A percentile compares a stretch with the other conserved stretches of the same genome.
These are phyloP conservation scores for Thalassophryne amazonica DNA, from an alignment of 2,797 vertebrate genomes.

Conservation along the genomic window DNA sequence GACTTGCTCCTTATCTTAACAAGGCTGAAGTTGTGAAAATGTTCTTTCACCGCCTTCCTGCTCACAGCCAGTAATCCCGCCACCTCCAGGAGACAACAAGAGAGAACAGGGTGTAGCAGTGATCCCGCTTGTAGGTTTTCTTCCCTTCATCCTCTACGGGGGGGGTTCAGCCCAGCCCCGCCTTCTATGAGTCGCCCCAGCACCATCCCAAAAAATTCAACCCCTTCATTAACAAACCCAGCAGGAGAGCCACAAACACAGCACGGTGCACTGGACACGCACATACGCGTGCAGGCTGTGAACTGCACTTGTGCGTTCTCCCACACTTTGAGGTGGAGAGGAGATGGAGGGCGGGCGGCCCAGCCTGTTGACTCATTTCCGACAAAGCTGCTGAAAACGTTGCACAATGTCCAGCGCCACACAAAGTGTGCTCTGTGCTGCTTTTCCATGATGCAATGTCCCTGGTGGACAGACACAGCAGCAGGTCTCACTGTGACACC, in stretches of 20 bases:
- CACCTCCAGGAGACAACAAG: constrained; percentile 48
- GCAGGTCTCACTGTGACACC: constrained; percentile 50
- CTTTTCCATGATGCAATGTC: constrained; percentile 69
- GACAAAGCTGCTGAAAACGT: constrained; percentile 27
- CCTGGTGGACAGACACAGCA: constrained; percentile 47
- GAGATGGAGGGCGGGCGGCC: not conserved
- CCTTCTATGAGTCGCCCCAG: constrained; percentile 31
- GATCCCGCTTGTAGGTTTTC: constrained; percentile 48
- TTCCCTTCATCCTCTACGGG: constrained; percentile 44
- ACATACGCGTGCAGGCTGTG: constrained; percentile 14
- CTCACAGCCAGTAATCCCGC: constrained; percentile 62
- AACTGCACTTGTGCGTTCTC: constrained; percentile 44
- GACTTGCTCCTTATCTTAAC: constrained; percentile 64
- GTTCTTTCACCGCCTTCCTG: constrained; percentile 28
- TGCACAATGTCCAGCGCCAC: constrained; percentile 11
- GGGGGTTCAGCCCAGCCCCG: constrained; percentile 41
- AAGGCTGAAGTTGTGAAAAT: constrained; percentile 51
- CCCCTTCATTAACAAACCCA: constrained; percentile 71
- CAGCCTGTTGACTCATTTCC: constrained; percentile 39
- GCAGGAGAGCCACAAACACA: constrained; percentile 53
- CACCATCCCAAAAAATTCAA: constrained; percentile 65
- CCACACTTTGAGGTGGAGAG: constrained; percentile 28
- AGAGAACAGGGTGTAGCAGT: constrained; percentile 64
- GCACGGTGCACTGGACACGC: constrained; percentile 15
- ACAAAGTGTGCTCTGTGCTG: constrained; percentile 25